Evolutionary conservation across 1,140 invertebrate species (phyloP).

Genomic region (Ephestia elutella): DNA sequence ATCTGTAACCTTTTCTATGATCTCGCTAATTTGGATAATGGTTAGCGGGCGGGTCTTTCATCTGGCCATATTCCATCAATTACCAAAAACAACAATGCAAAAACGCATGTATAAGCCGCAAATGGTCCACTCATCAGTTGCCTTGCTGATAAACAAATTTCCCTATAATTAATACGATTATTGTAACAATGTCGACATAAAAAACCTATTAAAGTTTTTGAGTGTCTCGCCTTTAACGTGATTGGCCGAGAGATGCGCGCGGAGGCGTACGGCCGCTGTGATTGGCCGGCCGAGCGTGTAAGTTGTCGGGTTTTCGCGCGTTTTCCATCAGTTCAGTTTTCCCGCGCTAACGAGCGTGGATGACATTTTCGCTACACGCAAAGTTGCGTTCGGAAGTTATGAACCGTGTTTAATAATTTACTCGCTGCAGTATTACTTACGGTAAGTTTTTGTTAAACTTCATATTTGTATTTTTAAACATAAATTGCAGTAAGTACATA

Average conservation of each 20-base stretch:
- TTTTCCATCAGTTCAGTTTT: slow-evolving; percentile 59
- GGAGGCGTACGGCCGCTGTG: slow-evolving; percentile 36
- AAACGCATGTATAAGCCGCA: neutral
- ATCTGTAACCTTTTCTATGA: too few species aligned
- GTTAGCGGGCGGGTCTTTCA: neutral
- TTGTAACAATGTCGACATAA: slow-evolving; percentile 36
- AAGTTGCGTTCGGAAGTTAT: slow-evolving; percentile 44
- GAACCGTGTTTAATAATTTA: slow-evolving; percentile 24
- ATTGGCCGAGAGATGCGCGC: slow-evolving; percentile 42
- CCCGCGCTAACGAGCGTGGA: slow-evolving; percentile 34
- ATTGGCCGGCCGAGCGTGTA: slow-evolving; percentile 51
- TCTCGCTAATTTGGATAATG: neutral
- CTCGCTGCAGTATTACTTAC: slow-evolving; percentile 1
- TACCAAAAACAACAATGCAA: neutral
- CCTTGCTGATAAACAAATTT: slow-evolving; percentile 17
- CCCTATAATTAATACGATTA: slow-evolving; percentile 34
- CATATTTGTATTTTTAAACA: too few species aligned
- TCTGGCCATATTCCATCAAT: neutral
- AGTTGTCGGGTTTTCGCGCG: slow-evolving; percentile 62
- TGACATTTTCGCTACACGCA: slow-evolving; percentile 15
- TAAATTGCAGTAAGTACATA: too few species aligned
- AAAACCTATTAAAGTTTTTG: slow-evolving; percentile 54
- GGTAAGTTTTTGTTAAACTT: slow-evolving; percentile 15
- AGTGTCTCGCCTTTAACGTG: slow-evolving; percentile 44
- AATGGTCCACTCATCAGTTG: slow-evolving; percentile 3